phyloP scores from a whole-genome alignment of 2,113 vertebrate species.

The Pao palembangensis region DNA sequence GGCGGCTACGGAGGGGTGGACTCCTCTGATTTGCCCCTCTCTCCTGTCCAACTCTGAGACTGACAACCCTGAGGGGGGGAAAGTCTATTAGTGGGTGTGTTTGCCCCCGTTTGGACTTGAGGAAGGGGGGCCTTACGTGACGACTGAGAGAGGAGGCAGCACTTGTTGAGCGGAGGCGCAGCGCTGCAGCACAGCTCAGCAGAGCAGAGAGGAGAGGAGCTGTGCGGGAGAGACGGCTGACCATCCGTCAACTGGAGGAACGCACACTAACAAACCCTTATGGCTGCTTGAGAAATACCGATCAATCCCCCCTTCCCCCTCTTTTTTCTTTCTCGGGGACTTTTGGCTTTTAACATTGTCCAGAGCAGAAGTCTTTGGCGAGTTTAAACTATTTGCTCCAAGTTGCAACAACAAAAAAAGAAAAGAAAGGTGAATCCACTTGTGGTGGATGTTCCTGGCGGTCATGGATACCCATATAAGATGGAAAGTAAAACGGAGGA shows the following conservation, averaged over 20 bases:
- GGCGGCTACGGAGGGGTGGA: slow-evolving; percentile 12
- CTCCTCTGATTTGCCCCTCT: slow-evolving; percentile 60
- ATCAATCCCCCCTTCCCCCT: slow-evolving; percentile 50
- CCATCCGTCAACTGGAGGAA: slow-evolving; percentile 70
- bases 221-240: slow-evolving; percentile 65
- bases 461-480: slow-evolving; percentile 81
- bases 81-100: slow-evolving; percentile 3
- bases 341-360: slow-evolving; percentile 59
- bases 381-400: slow-evolving; percentile 37
- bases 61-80: slow-evolving; percentile 59
- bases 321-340: slow-evolving; percentile 65
- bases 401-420: slow-evolving; percentile 10
- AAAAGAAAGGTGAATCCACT: slow-evolving; percentile 60
- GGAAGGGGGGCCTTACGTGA: slow-evolving; percentile 64
- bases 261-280: slow-evolving; percentile 66
- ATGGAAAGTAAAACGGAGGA: slow-evolving; percentile 83
- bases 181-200: slow-evolving; percentile 56
- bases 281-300: slow-evolving; percentile 77
- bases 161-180: slow-evolving; percentile 64
- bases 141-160: slow-evolving; percentile 60
- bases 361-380: slow-evolving; percentile 58
- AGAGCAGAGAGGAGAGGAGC: slow-evolving; percentile 67
- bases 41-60: slow-evolving; percentile 51
- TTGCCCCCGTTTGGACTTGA: slow-evolving; percentile 51
- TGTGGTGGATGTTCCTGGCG: slow-evolving; percentile 69